phyloP scores from a whole-genome alignment of 2,113 vertebrate species.

The Cryptoleucopteryx plumbea region DNA sequence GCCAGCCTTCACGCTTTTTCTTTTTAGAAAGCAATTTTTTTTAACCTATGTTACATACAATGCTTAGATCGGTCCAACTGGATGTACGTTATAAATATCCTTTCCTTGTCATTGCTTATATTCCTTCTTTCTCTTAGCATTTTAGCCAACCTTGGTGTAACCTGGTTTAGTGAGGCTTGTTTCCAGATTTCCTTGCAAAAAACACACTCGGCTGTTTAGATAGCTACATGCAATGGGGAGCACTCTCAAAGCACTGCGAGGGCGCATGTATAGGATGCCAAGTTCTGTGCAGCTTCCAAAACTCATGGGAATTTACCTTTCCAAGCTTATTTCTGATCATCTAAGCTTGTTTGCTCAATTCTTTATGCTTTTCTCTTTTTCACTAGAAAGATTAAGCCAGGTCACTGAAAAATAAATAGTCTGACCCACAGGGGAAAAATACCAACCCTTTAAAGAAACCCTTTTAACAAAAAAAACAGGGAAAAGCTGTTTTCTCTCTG shows the following conservation, averaged over 20 bases:
- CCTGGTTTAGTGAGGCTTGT: background rate
- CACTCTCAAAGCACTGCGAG: background rate
- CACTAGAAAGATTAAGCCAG: background rate
- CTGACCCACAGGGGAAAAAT: background rate
- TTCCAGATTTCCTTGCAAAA: background rate
- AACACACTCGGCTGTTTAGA: background rate
- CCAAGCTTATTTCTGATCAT: background rate
- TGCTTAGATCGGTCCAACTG: background rate
- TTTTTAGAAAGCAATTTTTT: background rate
- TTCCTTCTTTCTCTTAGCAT: background rate
- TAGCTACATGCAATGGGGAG: background rate
- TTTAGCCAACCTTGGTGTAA: background rate
- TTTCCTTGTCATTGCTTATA: background rate
- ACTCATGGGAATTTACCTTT: background rate
- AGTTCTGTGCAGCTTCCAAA: constrained; percentile 13
- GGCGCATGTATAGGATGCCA: background rate
- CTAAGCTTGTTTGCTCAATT: background rate
- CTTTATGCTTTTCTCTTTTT: background rate
- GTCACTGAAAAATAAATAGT: background rate
- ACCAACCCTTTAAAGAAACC: background rate
- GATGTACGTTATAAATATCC: background rate
- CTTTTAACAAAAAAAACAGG: background rate
- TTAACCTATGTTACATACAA: fast-evolving
- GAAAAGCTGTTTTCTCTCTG: background rate
- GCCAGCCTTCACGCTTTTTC: background rate